Conservation (phyloP, 1,140 invertebrate genomes). For the Cardiocondyla obscurior region DNA sequence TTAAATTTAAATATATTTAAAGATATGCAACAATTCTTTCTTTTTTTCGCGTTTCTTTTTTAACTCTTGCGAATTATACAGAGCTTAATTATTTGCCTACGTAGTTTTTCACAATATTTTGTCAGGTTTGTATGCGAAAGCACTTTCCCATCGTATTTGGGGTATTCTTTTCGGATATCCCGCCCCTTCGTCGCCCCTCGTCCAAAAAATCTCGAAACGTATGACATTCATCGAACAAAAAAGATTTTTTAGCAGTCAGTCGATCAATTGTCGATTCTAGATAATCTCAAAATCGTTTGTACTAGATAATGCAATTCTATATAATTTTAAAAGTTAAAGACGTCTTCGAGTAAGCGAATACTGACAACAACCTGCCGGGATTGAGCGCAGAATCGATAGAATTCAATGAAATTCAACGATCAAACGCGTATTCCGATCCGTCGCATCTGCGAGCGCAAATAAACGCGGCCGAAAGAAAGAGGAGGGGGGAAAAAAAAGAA, state of each 20-base stretch:
- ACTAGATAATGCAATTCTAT: neutral
- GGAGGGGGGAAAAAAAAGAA: neutral
- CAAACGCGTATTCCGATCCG: neutral
- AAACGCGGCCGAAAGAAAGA: neutral
- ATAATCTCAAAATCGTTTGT: conserved; percentile 1
- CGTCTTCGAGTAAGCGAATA: neutral
- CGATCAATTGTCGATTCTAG: neutral
- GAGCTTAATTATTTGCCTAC: conserved; percentile 42
- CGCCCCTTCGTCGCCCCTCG: conserved; percentile 35
- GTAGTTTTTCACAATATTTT: conserved; percentile 66
- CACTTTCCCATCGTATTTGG: conserved; percentile 24
- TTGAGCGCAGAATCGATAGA: neutral
- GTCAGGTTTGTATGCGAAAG: conserved; percentile 59
- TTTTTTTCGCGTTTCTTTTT: neutral
- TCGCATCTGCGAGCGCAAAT: neutral
- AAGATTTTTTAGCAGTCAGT: neutral
- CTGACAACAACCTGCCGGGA: neutral
- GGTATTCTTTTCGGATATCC: neutral
- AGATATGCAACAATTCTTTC: neutral
- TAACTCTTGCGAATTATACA: conserved; percentile 5
- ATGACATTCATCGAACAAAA: conserved; percentile 17
- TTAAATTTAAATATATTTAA: neutral
- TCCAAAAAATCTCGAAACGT: neutral
- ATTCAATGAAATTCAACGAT: neutral
- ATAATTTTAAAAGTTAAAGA: neutral